A percentile compares a stretch with the other conserved stretches of the same genome.
phyloP scores from a whole-genome alignment of 2,888 invertebrate genomes.

The Lysandra bellargus region DNA sequence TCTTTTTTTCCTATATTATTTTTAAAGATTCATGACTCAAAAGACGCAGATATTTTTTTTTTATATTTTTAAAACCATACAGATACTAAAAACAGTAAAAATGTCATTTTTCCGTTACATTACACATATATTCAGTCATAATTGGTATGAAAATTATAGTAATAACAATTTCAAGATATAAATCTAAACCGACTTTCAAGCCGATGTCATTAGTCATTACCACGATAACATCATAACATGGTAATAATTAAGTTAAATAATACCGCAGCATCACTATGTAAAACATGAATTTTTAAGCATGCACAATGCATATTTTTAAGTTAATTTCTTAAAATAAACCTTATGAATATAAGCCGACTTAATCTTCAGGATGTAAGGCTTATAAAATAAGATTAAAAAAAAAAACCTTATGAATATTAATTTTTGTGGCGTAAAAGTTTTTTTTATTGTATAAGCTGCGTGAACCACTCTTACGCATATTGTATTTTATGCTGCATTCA shows the following conservation, averaged over 20 bases:
- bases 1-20: too few species aligned
- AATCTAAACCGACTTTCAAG: conserved; percentile 18
- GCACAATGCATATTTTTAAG: neutral
- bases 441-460: neutral
- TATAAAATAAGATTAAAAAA: too few species aligned
- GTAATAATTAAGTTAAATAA: conserved; percentile 11
- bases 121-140: neutral
- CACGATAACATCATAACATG: neutral
- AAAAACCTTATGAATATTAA: neutral
- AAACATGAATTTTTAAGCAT: neutral
- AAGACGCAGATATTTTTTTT: too few species aligned
- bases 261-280: neutral
- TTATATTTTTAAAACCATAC: too few species aligned
- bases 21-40: too few species aligned
- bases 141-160: neutral
- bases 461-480: neutral
- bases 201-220: conserved; percentile 21
- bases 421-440: neutral
- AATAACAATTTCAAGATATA: conserved; percentile 12
- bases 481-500: neutral
- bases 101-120: too few species aligned
- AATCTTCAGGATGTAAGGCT: too few species aligned
- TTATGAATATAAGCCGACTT: too few species aligned
- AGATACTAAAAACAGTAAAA: too few species aligned
- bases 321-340: neutral